Percentiles rank a stretch among this genome's conserved stretches.
Evolutionary conservation across 2,797 vertebrate species (phyloP).

Genomic region (Phalanger gymnotis): DNA sequence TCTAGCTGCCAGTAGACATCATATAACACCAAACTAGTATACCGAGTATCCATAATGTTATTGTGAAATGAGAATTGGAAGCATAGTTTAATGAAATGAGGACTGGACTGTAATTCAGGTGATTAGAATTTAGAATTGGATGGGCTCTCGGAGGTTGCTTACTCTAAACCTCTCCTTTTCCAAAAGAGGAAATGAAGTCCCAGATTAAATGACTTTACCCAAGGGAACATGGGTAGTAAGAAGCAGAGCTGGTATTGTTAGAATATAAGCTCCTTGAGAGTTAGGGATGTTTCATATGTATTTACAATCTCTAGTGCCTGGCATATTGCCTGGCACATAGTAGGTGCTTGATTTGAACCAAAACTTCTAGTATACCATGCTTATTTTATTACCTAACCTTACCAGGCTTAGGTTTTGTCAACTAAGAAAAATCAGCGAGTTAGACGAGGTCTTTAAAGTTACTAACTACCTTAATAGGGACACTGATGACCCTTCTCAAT

Average conservation of each 20-base stretch:
- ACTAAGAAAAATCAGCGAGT: not conserved
- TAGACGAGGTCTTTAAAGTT: not conserved
- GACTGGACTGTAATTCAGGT: not conserved
- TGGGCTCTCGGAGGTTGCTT: not conserved
- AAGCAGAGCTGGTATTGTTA: not conserved
- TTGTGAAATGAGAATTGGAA: not conserved
- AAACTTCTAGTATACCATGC: not conserved
- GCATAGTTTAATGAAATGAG: not conserved
- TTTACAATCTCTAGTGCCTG: not conserved
- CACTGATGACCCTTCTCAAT: not conserved
- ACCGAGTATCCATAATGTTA: not conserved
- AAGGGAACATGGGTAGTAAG: not conserved
- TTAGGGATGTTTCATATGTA: not conserved
- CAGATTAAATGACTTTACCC: not conserved
- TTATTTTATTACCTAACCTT: not conserved
- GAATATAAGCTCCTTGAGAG: not conserved
- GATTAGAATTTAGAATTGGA: not conserved
- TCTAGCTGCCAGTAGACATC: not conserved
- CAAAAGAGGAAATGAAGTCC: not conserved
- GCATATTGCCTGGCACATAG: not conserved
- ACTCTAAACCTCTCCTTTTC: not conserved
- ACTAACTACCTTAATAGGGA: not conserved
- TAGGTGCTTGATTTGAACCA: not conserved
- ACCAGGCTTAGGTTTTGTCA: not conserved
- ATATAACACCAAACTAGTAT: not conserved